phyloP scores from a whole-genome alignment of 2,113 vertebrate genomes.

The Pimephales promelas region DNA sequence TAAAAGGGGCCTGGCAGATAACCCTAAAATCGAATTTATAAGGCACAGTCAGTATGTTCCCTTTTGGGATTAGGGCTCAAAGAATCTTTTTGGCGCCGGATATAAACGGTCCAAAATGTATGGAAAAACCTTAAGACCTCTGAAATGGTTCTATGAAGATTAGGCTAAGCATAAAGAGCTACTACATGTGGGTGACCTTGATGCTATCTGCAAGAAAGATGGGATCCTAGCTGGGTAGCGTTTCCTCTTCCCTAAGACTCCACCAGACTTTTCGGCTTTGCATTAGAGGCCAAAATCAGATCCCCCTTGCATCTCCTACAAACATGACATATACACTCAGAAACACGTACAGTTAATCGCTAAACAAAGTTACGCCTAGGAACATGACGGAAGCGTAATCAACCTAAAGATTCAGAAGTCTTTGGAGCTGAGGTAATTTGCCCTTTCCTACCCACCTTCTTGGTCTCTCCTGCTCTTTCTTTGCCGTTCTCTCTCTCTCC shows the following conservation, averaged over 20 bases:
- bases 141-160: slow-evolving; percentile 31
- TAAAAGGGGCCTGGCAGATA: background rate
- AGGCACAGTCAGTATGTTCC: background rate
- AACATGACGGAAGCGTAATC: slow-evolving; percentile 93
- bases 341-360: background rate
- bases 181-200: slow-evolving; percentile 35
- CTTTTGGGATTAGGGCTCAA: slow-evolving; percentile 22
- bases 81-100: background rate
- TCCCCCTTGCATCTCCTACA: background rate
- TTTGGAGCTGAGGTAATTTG: slow-evolving; percentile 93
- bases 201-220: slow-evolving; percentile 26
- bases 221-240: slow-evolving; percentile 32
- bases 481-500: slow-evolving; percentile 86
- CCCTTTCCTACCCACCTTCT: slow-evolving; percentile 70
- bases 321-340: background rate
- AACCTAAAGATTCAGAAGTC: slow-evolving; percentile 96
- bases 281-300: background rate
- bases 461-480: slow-evolving; percentile 82
- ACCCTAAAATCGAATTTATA: background rate
- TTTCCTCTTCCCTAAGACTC: slow-evolving; percentile 71
- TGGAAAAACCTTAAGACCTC: slow-evolving; percentile 32
- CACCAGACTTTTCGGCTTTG: slow-evolving; percentile 71
- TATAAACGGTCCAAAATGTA: slow-evolving; percentile 23
- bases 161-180: slow-evolving; percentile 21
- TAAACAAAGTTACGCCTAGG: slow-evolving; percentile 84